phyloP scores from a whole-genome alignment of 2,888 invertebrate species.

The Sarcophaga subvicina region DNA sequence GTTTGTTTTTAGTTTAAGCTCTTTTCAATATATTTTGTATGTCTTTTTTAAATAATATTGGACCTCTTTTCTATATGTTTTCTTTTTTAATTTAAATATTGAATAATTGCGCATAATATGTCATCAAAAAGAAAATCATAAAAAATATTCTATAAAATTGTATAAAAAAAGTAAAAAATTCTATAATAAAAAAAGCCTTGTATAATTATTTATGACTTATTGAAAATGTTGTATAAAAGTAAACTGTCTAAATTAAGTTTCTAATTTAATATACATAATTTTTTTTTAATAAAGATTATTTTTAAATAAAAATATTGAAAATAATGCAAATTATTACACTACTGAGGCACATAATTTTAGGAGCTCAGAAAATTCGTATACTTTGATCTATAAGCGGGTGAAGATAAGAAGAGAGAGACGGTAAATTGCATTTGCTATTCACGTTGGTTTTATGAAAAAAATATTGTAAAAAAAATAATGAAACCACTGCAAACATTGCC shows the following conservation, averaged over 20 bases:
- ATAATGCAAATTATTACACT: neutral
- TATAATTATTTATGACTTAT: conserved; percentile 71
- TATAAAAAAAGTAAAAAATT: conserved; percentile 52
- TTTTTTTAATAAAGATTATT: conserved; percentile 76
- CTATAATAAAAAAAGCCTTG: conserved; percentile 50
- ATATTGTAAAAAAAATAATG: too few species aligned
- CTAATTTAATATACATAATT: conserved; percentile 75
- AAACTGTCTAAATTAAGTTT: conserved; percentile 78
- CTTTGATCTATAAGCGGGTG: too few species aligned
- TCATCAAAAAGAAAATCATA: conserved; percentile 48
- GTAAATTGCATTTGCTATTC: too few species aligned
- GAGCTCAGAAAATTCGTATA: too few species aligned
- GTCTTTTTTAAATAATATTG: conserved; percentile 27
- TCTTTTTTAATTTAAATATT: conserved; percentile 48
- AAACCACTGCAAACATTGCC: too few species aligned
- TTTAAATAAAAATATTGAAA: conserved; percentile 62
- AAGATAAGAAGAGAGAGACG: too few species aligned
- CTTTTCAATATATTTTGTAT: conserved; percentile 38
- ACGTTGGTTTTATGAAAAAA: too few species aligned
- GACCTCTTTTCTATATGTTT: neutral
- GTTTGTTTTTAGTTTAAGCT: conserved; percentile 63
- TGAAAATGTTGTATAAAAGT: conserved; percentile 77
- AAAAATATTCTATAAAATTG: conserved; percentile 37
- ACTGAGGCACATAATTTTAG: neutral
- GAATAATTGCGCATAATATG: conserved; percentile 45